Percentiles rank a stretch among this genome's conserved stretches.
Conservation (phyloP, 2,888 invertebrate species). For the Hydrotaea diabolus region DNA sequence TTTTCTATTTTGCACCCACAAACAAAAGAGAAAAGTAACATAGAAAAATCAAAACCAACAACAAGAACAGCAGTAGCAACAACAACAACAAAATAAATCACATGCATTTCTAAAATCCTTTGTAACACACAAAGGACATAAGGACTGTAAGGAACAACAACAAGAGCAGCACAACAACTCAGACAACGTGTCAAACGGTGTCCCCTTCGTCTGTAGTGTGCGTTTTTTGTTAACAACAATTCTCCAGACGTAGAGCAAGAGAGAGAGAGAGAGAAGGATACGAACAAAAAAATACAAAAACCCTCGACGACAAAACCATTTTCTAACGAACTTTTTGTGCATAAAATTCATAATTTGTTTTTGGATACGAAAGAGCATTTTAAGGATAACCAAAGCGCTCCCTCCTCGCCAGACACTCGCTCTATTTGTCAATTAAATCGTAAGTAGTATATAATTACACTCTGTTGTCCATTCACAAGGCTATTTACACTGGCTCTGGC, state of each 20-base stretch:
- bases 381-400: neutral
- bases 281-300: too few relatives aligned
- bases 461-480: neutral
- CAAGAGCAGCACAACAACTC: neutral
- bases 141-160: constrained; percentile 51
- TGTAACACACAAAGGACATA: constrained; percentile 59
- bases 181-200: constrained; percentile 27
- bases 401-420: neutral
- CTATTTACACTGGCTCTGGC: too few relatives aligned
- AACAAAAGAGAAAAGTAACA: constrained; percentile 63
- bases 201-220: constrained; percentile 9
- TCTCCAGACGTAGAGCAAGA: constrained; percentile 7
- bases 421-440: neutral
- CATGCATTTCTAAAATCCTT: constrained; percentile 56
- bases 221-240: neutral
- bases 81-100: constrained; percentile 50
- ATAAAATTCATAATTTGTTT: constrained; percentile 8
- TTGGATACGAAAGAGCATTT: neutral
- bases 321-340: constrained; percentile 12
- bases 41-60: neutral
- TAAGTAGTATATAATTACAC: constrained; percentile 28
- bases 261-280: neutral
- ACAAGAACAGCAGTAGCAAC: constrained; percentile 9
- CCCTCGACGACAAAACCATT: neutral
- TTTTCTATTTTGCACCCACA: constrained; percentile 34